phyloP scores from a whole-genome alignment of 1,140 invertebrate genomes.

The Listronotus oregonensis region DNA sequence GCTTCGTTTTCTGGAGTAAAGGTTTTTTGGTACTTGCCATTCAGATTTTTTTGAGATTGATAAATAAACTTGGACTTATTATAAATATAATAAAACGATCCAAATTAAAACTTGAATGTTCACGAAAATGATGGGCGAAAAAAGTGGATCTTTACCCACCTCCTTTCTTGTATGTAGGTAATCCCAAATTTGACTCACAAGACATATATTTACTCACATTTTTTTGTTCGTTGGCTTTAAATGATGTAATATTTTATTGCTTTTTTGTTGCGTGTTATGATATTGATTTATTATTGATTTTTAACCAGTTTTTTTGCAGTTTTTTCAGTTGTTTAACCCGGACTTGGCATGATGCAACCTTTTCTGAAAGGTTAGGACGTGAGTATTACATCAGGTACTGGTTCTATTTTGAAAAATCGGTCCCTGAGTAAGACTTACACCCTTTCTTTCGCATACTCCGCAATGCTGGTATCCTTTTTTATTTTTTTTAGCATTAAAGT shows the following conservation, averaged over 20 bases:
- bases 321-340: constrained; percentile 44
- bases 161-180: too few relatives aligned
- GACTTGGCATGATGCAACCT: constrained; percentile 44
- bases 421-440: constrained; percentile 83
- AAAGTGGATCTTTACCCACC: too few relatives aligned
- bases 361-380: constrained; percentile 62
- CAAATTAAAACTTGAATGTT: too few relatives aligned
- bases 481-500: constrained; percentile 20
- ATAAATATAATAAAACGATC: too few relatives aligned
- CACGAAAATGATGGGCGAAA: too few relatives aligned
- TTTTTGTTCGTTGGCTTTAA: constrained; percentile 14
- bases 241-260: constrained; percentile 15
- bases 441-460: constrained; percentile 46
- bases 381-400: constrained; percentile 99
- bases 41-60: too few relatives aligned
- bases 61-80: too few relatives aligned
- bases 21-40: too few relatives aligned
- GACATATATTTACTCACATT: too few relatives aligned
- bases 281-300: constrained; percentile 19
- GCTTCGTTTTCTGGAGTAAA: too few relatives aligned
- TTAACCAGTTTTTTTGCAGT: constrained; percentile 50
- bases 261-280: constrained; percentile 18
- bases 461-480: constrained; percentile 39
- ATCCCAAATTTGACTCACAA: too few relatives aligned
- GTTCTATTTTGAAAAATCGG: constrained; percentile 68